These are phyloP conservation scores for Seladonia tumulorum DNA, from an alignment of 2,888 invertebrate genomes.

Conservation along the genomic window DNA sequence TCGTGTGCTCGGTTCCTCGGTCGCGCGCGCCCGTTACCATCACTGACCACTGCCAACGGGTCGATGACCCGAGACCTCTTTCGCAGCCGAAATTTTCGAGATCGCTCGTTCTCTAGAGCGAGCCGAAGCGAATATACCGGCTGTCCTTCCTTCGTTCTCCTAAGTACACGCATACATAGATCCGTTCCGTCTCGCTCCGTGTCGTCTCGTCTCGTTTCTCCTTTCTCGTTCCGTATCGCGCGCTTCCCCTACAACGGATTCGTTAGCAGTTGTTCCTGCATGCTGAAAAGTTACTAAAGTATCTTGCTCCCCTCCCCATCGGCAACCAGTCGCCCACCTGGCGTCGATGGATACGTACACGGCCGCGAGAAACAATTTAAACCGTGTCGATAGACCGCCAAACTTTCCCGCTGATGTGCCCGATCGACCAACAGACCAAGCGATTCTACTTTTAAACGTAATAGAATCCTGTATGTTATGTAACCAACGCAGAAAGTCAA, in stretches of 20 bases:
- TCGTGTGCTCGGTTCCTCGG: conserved; percentile 51
- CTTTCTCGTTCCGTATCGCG: not conserved
- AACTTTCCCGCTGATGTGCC: conserved; percentile 14
- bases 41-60: conserved; percentile 84
- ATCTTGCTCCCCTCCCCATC: not conserved
- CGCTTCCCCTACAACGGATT: not conserved
- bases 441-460: conserved; percentile 43
- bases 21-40: conserved; percentile 80
- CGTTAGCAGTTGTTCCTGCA: not conserved
- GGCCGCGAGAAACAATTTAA: not conserved
- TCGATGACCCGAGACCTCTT: conserved; percentile 78
- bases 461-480: conserved; percentile 33
- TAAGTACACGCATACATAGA: no score
- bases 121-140: conserved; percentile 7
- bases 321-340: no score
- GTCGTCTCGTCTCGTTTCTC: not conserved
- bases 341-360: not conserved
- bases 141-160: not conserved
- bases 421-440: not conserved
- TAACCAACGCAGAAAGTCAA: conserved; percentile 24
- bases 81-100: conserved; percentile 70
- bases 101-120: conserved; percentile 43
- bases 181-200: not conserved
- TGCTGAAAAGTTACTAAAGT: not conserved
- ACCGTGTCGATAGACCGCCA: not conserved